phyloP scores from a whole-genome alignment of 1,140 invertebrate genomes.

The Zelostemma sp. region DNA sequence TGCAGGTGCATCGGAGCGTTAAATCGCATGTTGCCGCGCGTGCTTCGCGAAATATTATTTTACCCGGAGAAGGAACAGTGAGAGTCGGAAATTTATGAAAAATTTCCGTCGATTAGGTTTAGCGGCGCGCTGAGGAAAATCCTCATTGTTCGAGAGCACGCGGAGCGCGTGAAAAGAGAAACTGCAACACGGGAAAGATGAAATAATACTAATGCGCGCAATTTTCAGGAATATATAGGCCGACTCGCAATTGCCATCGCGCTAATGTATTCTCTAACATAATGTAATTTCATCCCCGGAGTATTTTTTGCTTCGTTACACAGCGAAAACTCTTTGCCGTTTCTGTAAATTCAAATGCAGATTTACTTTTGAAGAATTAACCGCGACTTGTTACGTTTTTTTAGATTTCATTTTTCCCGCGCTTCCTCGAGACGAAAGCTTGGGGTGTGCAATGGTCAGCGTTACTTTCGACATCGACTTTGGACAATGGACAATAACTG shows the following conservation, averaged over 20 bases:
- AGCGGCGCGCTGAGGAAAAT: constrained; percentile 5
- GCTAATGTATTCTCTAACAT: neutral
- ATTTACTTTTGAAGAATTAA: neutral
- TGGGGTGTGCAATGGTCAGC: no score
- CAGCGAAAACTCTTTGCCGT: neutral
- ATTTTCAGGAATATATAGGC: neutral
- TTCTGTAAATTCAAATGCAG: neutral
- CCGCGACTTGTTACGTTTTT: neutral
- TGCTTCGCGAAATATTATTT: constrained; percentile 11
- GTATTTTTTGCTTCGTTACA: neutral
- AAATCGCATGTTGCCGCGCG: constrained; percentile 5
- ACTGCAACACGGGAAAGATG: constrained; percentile 3
- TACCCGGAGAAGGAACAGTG: neutral
- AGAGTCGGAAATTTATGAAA: constrained; percentile 7
- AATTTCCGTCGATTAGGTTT: constrained; percentile 7
- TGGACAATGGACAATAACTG: no score
- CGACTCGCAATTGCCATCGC: constrained; percentile 1
- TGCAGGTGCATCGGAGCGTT: neutral
- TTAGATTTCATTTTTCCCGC: neutral
- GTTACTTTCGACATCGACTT: no score
- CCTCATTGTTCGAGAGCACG: constrained; percentile 9
- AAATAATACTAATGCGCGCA: neutral
- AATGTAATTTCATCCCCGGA: neutral
- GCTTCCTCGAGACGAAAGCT: no score
- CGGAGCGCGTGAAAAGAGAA: neutral